Base-by-base conservation (phyloP, 92 coral and sea anemone genomes). In the Palythoa grandiflora region DNA sequence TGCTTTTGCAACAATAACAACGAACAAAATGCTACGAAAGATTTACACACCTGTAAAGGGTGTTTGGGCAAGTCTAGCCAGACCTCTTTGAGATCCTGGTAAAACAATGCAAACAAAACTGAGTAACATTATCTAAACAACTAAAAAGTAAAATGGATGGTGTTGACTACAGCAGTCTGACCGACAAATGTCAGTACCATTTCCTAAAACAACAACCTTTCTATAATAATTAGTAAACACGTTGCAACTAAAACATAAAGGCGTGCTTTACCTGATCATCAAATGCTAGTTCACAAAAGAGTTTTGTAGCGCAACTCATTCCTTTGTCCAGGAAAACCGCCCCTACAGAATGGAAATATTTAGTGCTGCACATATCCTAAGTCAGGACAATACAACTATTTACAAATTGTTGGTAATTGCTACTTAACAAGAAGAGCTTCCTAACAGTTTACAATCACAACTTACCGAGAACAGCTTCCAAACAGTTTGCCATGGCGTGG, bases 401-500 rank as follows among this genome's bases (percentile, higher is more conserved):
- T 44, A 5, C 50, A 2, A 44, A 44, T 3, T 4, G 50, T 44
- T 44, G 5, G 50, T 8, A 44, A 2, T 44, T 44, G 11, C 15
- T 55, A 55, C 61, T 15, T 11, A 55, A 13, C 61, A 55, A 15
- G 12, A 55, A 55, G 17, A 15, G 14, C 61, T 55, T 55, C 61
- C 61, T 0, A 55, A 55, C 16, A 55, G 15, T 55, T 54, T 54
- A 11, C 60, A 9, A 54, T 6, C 17, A 44, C 9, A n/a, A 35
- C 87, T 78, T 75, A 97, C 99, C 99, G 6, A 97, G 89, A 66
- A 97, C 74, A 54, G 99, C 99, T 89, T 97, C 99, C 74, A 97
- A 93, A 83, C 99, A 97, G 78, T 97, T 97, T 4, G 99, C 99
- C 97, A 97, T 95, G n/a, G 99, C 99, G 76, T 97, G 99, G 55